These are phyloP conservation scores for Eupsilia transversa DNA, from an alignment of 2,888 invertebrate genomes.

Conservation along the genomic window DNA sequence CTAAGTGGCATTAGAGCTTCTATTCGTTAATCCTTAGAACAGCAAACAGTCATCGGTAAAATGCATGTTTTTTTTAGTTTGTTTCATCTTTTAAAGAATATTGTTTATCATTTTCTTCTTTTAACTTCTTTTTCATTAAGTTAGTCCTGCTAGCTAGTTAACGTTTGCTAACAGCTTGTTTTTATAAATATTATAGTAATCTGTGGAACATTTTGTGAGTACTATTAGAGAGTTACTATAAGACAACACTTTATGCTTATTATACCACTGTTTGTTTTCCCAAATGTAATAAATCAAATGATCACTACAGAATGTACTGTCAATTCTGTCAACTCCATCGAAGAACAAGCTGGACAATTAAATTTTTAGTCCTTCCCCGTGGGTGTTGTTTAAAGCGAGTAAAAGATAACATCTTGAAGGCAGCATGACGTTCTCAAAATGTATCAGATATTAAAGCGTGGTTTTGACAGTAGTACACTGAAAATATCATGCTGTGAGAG, in stretches of 20 bases:
- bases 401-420: constrained; percentile 51
- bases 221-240: too few relatives aligned
- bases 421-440: constrained; percentile 58
- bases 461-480: constrained; percentile 47
- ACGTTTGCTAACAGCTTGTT: too few relatives aligned
- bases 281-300: too few relatives aligned
- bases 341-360: constrained; percentile 40
- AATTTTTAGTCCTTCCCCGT: constrained; percentile 39
- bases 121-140: too few relatives aligned
- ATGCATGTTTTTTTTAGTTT: too few relatives aligned
- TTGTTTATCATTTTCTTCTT: too few relatives aligned
- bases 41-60: not conserved
- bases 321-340: constrained; percentile 16
- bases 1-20: not conserved
- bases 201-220: too few relatives aligned
- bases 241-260: too few relatives aligned
- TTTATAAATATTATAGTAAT: too few relatives aligned
- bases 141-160: too few relatives aligned
- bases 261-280: too few relatives aligned
- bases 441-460: constrained; percentile 55
- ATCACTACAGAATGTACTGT: constrained; percentile 3
- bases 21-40: not conserved
- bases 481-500: constrained; percentile 51
- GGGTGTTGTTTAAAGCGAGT: constrained; percentile 45
- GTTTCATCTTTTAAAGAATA: too few relatives aligned